These are phyloP conservation scores for Orchesella cincta DNA, from an alignment of 1,140 invertebrate genomes.

Conservation along the genomic window DNA sequence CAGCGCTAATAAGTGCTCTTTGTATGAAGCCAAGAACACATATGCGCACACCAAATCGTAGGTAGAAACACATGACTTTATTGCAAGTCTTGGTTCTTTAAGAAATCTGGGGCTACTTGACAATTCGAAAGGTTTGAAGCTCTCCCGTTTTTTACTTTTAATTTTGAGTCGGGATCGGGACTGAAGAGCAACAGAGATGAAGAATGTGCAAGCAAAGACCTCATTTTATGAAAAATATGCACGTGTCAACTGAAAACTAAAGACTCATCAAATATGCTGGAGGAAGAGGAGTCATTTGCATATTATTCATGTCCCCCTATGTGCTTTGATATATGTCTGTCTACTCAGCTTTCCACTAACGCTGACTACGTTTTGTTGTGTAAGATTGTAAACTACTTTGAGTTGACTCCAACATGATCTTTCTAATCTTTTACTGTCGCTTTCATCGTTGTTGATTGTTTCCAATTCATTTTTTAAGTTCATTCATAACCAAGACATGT, in stretches of 20 bases:
- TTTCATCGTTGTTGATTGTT: neutral
- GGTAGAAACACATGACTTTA: too few relatives aligned
- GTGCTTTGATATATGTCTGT: neutral
- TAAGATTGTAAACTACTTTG: constrained; percentile 17
- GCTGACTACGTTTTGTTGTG: neutral
- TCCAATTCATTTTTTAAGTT: neutral
- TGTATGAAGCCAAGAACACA: too few relatives aligned
- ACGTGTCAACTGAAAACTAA: constrained; percentile 19
- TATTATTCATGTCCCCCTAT: constrained; percentile 13
- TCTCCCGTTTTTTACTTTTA: too few relatives aligned
- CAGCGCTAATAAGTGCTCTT: too few relatives aligned
- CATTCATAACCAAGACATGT: too few relatives aligned
- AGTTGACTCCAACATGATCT: constrained; percentile 12
- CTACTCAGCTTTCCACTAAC: neutral
- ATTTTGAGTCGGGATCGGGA: too few relatives aligned
- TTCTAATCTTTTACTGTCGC: constrained; percentile 21
- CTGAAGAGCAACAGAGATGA: too few relatives aligned
- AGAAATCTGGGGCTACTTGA: too few relatives aligned
- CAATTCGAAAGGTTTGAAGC: too few relatives aligned
- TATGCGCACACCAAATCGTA: too few relatives aligned
- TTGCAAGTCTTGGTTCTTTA: too few relatives aligned
- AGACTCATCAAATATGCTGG: neutral
- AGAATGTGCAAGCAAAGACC: too few relatives aligned
- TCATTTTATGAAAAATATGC: constrained; percentile 22
- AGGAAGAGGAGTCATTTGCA: neutral